Percentiles rank a stretch among this genome's conserved stretches.
Evolutionary conservation across 2,888 invertebrate genomes (phyloP).

Genomic region (Emmelina monodactyla): DNA sequence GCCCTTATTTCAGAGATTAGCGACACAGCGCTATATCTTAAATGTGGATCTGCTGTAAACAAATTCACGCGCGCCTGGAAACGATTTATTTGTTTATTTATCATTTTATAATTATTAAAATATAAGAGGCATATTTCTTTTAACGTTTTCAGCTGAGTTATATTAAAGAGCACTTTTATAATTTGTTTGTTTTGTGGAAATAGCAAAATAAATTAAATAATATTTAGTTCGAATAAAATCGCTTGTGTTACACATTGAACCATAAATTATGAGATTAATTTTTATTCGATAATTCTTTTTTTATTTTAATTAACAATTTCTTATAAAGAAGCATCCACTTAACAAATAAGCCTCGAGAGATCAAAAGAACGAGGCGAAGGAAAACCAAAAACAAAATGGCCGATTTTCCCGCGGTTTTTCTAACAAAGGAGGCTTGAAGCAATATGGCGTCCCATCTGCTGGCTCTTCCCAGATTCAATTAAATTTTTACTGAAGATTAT

Average conservation of each 20-base stretch:
- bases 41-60: constrained; percentile 65
- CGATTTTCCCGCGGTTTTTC: constrained; percentile 7
- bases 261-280: too few relatives aligned
- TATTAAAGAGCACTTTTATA: too few relatives aligned
- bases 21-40: constrained; percentile 65
- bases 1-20: constrained; percentile 65
- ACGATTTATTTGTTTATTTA: constrained; percentile 67
- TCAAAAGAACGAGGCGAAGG: constrained; percentile 5
- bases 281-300: too few relatives aligned
- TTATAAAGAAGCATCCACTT: constrained; percentile 20
- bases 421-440: constrained; percentile 24
- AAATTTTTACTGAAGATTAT: constrained; percentile 66
- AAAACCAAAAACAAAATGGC: constrained; percentile 8
- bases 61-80: constrained; percentile 55
- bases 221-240: too few relatives aligned
- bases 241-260: too few relatives aligned
- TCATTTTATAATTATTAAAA: constrained; percentile 41
- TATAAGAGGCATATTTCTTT: background rate
- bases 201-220: too few relatives aligned
- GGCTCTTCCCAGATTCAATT: constrained; percentile 55
- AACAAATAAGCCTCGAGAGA: constrained; percentile 1
- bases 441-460: constrained; percentile 49
- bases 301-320: too few relatives aligned
- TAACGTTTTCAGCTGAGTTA: background rate
- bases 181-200: too few relatives aligned